Evolutionary conservation across 1,140 invertebrate genomes (phyloP).

Genomic region (Paralvinella palmiformis): DNA sequence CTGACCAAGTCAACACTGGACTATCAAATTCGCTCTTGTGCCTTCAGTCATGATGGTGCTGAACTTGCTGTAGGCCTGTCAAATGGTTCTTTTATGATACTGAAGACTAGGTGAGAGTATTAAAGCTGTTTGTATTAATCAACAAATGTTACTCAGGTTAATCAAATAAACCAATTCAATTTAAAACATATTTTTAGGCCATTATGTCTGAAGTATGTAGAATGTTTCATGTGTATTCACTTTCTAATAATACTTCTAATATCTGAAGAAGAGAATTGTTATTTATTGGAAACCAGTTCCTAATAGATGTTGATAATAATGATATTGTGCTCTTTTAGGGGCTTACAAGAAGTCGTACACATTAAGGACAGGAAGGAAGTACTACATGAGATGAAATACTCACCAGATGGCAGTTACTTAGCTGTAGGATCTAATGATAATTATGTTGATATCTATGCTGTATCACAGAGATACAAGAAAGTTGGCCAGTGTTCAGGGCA

Average conservation of each 20-base stretch:
- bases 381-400: constrained; percentile 50
- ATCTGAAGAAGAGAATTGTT: too few relatives aligned
- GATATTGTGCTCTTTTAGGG: too few relatives aligned
- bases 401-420: constrained; percentile 45
- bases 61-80: constrained; percentile 43
- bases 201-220: too few relatives aligned
- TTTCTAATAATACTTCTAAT: too few relatives aligned
- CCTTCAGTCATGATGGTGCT: constrained; percentile 45
- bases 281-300: too few relatives aligned
- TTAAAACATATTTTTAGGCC: too few relatives aligned
- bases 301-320: too few relatives aligned
- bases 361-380: constrained; percentile 49
- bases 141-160: too few relatives aligned
- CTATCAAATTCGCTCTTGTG: constrained; percentile 46
- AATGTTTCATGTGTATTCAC: too few relatives aligned
- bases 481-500: constrained; percentile 44
- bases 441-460: constrained; percentile 48
- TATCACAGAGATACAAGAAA: constrained; percentile 41
- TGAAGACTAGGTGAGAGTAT: constrained; percentile 36
- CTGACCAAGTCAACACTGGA: constrained; percentile 41
- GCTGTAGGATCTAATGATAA: constrained; percentile 51
- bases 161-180: too few relatives aligned
- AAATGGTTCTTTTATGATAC: constrained; percentile 46
- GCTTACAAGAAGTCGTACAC: constrained; percentile 43
- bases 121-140: too few relatives aligned